Evolutionary conservation across 53 echinoderm and acorn worm genomes (phyloP), one percentile per base, ranked within the genome.

Genomic region (Antedon mediterranea): DNA sequence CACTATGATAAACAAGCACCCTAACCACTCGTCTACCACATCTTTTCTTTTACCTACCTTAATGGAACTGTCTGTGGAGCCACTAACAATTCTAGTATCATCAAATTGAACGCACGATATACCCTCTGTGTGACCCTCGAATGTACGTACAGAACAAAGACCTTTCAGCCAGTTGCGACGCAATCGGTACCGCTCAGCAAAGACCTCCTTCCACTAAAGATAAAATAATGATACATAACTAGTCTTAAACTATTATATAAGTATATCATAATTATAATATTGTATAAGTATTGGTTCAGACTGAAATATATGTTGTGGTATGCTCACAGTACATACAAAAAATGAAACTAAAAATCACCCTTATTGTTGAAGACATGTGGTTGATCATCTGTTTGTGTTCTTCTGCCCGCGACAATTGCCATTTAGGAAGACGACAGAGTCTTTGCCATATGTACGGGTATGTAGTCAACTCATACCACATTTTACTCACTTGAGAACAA

Each of bases 71-170:
- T 97, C 97, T 28, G 97, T 88, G 0, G 97, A 97, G 0, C 97
- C 97, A 76, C 97, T 97, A 32, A 97, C 97, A 31, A 97, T 97
- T 33, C 97, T 87, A 7, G 97, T 97, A 73, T 97, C 93, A 80
- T 97, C 97, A 97, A 97, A 97, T 74, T 97, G 97, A 28, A 97
- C 97, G 75, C 97, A 97, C 8, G 97, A 97, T 34, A 97, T 97
- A 74, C 97, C 97, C 72, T 97, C 92, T 13, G 97, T 97, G 74
- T 97, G 97, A 23, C 97, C 97, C 73, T 97, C 97, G 86, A 97
- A 97, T 0, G 97, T 97, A 28, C 97, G 75, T 14, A 97, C 97
- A 13, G 97, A 88, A 71, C 97, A 97, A 33, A 84, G 76, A 14
- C 97, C 97, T 41, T 93, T 83, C 75, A 93, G 79, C 97, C 97